Base-by-base conservation (phyloP, 2,113 vertebrate genomes). In the Odocoileus virginianus region DNA sequence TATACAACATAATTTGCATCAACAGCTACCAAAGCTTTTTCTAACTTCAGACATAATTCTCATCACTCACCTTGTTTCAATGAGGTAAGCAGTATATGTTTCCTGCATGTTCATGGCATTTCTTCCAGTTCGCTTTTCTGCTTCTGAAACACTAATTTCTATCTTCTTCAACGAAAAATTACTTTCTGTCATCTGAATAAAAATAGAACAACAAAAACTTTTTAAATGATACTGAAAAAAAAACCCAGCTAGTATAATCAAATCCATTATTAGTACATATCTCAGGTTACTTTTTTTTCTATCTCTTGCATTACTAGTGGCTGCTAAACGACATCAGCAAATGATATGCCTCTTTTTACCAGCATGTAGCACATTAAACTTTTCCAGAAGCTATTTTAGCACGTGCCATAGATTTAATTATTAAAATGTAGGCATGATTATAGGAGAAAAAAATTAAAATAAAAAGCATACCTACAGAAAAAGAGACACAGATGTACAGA, bases 41-140 rank as follows among this genome's bases (percentile, higher is more conserved):
- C 88, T 57, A 74, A 79, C n/a, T 6, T 11, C 13, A 33, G 17
- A 15, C 19, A 14, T 43, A 36, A 91, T 50, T 82, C 71, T 83
- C n/a, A 64, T 23, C 27, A 93, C 98, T 96, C 96, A 99, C 99
- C 99, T 99, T 58, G 99, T 99, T 98, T 99, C 99, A 33, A 99
- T 99, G 96, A 99, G 99, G 98, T 99, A 99, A 94, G 99, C 99
- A 0, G 99, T 99, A 90, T 99, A 99, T 0, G 99, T 99, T 99
- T 99, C 99, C 97, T 99, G 99, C 99, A 99, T 99, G 98, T 99
- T 99, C 98, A 99, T 98, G 6, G 99, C 98, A 82, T 99, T 99
- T 97, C 99, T 99, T 82, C 99, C 99, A 25, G 99, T 99, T 92
- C 99, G 98, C 89, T 99, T 99, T 98, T 99, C 99, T 3, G 99